phyloP scores from a whole-genome alignment of 2,113 vertebrate species.

The Gymnarchus niloticus region DNA sequence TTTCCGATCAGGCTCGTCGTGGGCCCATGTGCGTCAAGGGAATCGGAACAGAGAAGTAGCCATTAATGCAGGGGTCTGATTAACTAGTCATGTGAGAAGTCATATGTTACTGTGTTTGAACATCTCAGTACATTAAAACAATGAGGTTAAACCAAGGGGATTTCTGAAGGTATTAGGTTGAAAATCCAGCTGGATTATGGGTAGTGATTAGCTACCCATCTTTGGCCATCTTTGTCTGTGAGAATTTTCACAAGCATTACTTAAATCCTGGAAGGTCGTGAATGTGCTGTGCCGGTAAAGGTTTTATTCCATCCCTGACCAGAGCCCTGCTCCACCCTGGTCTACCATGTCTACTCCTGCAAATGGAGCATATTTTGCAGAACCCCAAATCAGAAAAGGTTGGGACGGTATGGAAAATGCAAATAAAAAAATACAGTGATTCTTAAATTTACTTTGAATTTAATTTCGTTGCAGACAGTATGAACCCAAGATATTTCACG shows the following conservation, averaged over 20 bases:
- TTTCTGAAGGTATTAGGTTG: not conserved
- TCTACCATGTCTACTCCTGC: too few species aligned
- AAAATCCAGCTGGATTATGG: not conserved
- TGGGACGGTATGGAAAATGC: too few species aligned
- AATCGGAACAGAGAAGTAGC: not conserved
- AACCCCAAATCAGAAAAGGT: too few species aligned
- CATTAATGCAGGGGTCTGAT: not conserved
- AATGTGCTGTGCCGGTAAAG: too few species aligned
- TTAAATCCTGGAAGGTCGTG: not conserved
- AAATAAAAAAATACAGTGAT: too few species aligned
- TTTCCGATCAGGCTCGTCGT: not conserved
- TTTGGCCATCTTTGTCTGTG: not conserved
- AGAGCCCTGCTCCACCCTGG: too few species aligned
- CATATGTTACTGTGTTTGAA: not conserved
- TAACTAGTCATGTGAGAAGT: not conserved
- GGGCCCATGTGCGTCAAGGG: not conserved
- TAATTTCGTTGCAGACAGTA: too few species aligned
- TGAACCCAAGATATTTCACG: too few species aligned
- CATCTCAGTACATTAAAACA: not conserved
- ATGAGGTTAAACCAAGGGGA: not conserved
- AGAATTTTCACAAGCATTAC: not conserved
- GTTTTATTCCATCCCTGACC: too few species aligned
- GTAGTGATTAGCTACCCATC: not conserved
- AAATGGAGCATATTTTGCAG: too few species aligned
- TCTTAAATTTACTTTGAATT: too few species aligned